These are phyloP conservation scores for Beroe forskalii DNA, from an alignment of 37 sponge, comb jelly and placozoan genomes.

Conservation along the genomic window DNA sequence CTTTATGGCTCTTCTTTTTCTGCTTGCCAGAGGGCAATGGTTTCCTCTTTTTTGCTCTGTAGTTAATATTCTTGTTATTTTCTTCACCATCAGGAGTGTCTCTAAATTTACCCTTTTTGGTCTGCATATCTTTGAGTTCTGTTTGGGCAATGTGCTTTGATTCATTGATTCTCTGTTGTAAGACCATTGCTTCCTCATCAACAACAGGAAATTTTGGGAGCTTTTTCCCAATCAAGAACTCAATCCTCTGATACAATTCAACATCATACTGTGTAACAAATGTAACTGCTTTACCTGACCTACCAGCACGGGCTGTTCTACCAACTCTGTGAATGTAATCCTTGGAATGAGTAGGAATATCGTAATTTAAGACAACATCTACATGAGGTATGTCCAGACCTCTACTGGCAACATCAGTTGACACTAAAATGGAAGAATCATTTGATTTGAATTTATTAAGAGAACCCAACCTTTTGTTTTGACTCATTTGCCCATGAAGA, in stretches of 20 bases:
- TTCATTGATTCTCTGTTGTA: slow-evolving; percentile 90
- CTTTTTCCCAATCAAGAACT: slow-evolving; percentile 91
- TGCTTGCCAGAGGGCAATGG: not conserved
- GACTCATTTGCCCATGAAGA: slow-evolving; percentile 91
- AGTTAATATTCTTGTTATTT: not conserved
- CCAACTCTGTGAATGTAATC: slow-evolving; percentile 99
- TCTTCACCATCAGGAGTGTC: slow-evolving; percentile 15
- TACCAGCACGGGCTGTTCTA: slow-evolving; percentile 93
- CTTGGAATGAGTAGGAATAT: slow-evolving; percentile 98
- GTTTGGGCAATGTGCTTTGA: slow-evolving; percentile 92
- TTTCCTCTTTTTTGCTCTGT: slow-evolving; percentile 18
- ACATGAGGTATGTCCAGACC: slow-evolving; percentile 99
- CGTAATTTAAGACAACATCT: slow-evolving; percentile 95
- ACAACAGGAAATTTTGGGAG: slow-evolving; percentile 84
- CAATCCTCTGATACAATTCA: slow-evolving; percentile 94
- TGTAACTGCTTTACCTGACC: slow-evolving; percentile 88
- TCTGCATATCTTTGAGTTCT: slow-evolving; percentile 28
- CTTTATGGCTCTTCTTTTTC: not conserved
- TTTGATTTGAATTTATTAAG: slow-evolving; percentile 94
- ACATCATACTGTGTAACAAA: slow-evolving; percentile 99
- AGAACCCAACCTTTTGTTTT: slow-evolving; percentile 91
- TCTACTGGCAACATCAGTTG: slow-evolving; percentile 98
- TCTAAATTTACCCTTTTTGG: slow-evolving; percentile 33
- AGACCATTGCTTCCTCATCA: slow-evolving; percentile 90
- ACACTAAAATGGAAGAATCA: slow-evolving; percentile 80